Evolutionary conservation across 92 coral and sea anemone species (phyloP).

Genomic region (Pocillopora grandis): DNA sequence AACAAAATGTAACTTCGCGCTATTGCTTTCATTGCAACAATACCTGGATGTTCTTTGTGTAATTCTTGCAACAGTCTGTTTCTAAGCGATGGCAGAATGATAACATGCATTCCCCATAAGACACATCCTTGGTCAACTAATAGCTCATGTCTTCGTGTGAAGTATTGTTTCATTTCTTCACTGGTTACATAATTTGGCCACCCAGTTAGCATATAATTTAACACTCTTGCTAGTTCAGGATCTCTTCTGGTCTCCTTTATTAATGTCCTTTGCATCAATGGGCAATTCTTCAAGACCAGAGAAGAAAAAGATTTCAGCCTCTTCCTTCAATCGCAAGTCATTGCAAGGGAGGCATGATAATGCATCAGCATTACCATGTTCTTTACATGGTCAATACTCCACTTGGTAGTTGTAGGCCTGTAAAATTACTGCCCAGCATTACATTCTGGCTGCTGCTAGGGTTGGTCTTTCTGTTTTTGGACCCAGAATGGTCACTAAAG

Average conservation of each 20-base stretch:
- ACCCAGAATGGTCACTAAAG: slow-evolving; percentile 52
- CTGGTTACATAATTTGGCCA: slow-evolving; percentile 58
- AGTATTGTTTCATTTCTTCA: slow-evolving; percentile 57
- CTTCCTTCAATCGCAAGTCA: slow-evolving; percentile 34
- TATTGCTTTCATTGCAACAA: slow-evolving; percentile 31
- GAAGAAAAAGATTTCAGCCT: slow-evolving; percentile 50
- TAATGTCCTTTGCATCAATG: slow-evolving; percentile 42
- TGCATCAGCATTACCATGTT: slow-evolving; percentile 62
- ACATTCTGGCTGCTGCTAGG: slow-evolving; percentile 45
- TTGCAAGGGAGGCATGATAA: slow-evolving; percentile 53
- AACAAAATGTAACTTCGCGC: slow-evolving; percentile 38
- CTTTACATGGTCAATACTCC: slow-evolving; percentile 44
- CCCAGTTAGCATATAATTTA: slow-evolving; percentile 54
- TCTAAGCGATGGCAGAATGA: slow-evolving; percentile 49
- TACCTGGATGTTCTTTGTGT: slow-evolving; percentile 73
- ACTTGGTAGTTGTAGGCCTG: slow-evolving; percentile 55
- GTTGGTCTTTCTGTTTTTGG: slow-evolving; percentile 31
- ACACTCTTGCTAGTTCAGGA: slow-evolving; percentile 55
- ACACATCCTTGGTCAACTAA: slow-evolving; percentile 76
- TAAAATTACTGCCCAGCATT: slow-evolving; percentile 52
- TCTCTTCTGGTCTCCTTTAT: slow-evolving; percentile 46
- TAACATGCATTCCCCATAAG: slow-evolving; percentile 70
- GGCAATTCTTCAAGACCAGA: slow-evolving; percentile 55
- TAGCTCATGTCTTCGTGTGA: slow-evolving; percentile 49
- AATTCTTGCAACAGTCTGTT: slow-evolving; percentile 49